phyloP scores from a whole-genome alignment of 2,888 invertebrate species.

The Drosophila phalerata region DNA sequence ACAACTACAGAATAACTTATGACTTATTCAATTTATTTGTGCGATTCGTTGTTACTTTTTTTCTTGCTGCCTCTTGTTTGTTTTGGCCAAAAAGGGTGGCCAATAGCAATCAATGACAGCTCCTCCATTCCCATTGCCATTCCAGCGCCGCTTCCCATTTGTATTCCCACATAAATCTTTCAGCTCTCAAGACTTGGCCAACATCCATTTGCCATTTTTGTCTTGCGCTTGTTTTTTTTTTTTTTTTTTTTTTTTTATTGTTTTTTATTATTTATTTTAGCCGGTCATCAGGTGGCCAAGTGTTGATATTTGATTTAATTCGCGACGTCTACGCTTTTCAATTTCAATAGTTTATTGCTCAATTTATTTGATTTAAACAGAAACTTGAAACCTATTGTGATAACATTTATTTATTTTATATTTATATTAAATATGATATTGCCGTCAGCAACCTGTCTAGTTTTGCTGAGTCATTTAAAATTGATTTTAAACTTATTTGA shows the following conservation, averaged over 20 bases:
- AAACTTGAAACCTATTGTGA: neutral
- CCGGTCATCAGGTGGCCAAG: slow-evolving; percentile 11
- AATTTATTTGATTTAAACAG: slow-evolving; percentile 4
- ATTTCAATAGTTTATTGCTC: slow-evolving; percentile 8
- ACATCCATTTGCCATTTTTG: slow-evolving; percentile 51
- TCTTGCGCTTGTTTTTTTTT: slow-evolving; percentile 4
- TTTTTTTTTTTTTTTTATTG: neutral
- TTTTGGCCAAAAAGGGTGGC: slow-evolving; percentile 52
- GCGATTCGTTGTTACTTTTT: slow-evolving; percentile 4
- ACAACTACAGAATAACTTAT: slow-evolving; percentile 52
- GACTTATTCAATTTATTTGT: slow-evolving; percentile 70
- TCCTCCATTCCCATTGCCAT: slow-evolving; percentile 21
- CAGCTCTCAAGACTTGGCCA: slow-evolving; percentile 14
- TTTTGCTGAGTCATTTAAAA: neutral
- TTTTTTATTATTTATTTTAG: slow-evolving; percentile 19
- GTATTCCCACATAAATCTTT: slow-evolving; percentile 71
- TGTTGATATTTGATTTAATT: slow-evolving; percentile 18
- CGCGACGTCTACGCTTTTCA: neutral
- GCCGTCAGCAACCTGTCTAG: too few relatives aligned
- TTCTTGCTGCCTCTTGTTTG: slow-evolving; percentile 7
- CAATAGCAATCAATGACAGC: slow-evolving; percentile 35
- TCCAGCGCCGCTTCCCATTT: slow-evolving; percentile 9
- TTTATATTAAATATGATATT: too few relatives aligned
- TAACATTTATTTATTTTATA: too few relatives aligned
- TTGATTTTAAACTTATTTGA: neutral